A percentile compares a stretch with the other conserved stretches of the same genome.
Evolutionary conservation across 2,797 vertebrate species (phyloP).

Genomic region (Aplochiton taeniatus): DNA sequence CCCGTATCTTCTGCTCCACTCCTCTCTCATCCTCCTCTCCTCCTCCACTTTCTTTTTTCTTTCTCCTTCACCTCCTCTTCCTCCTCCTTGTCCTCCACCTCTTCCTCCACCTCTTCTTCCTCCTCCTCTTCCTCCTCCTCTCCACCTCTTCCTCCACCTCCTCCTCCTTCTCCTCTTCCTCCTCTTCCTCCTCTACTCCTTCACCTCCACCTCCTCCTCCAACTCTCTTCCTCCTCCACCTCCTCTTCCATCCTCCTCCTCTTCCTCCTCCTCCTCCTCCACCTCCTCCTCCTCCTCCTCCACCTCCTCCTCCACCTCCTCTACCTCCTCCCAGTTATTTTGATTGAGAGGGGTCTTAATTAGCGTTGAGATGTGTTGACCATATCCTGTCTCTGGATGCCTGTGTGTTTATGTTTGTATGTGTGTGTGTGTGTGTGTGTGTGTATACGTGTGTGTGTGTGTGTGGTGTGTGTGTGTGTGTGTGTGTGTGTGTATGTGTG

Average conservation of each 20-base stretch:
- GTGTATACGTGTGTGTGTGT: slow-evolving; percentile 33
- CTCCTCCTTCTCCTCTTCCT: slow-evolving; percentile 44
- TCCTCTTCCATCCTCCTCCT: slow-evolving; percentile 18
- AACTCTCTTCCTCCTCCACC: neutral
- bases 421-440: slow-evolving; percentile 29
- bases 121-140: neutral
- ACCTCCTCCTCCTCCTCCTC: neutral
- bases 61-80: too few relatives aligned
- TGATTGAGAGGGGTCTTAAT: slow-evolving; percentile 55
- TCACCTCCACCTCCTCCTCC: slow-evolving; percentile 36
- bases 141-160: too few relatives aligned
- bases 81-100: too few relatives aligned
- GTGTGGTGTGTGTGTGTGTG: slow-evolving; percentile 40
- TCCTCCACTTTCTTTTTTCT: too few relatives aligned
- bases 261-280: neutral
- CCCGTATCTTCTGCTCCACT: too few relatives aligned
- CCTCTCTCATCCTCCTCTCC: too few relatives aligned
- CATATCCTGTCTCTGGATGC: slow-evolving; percentile 16
- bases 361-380: slow-evolving; percentile 24
- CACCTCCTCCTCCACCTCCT: neutral
- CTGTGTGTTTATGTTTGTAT: slow-evolving; percentile 34
- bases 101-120: too few relatives aligned
- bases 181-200: slow-evolving; percentile 27
- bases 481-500: slow-evolving; percentile 6
- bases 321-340: slow-evolving; percentile 34